Percentiles rank a stretch among this genome's conserved stretches.
phyloP scores from a whole-genome alignment of 2,888 invertebrate species.

The Leptinotarsa juncta region DNA sequence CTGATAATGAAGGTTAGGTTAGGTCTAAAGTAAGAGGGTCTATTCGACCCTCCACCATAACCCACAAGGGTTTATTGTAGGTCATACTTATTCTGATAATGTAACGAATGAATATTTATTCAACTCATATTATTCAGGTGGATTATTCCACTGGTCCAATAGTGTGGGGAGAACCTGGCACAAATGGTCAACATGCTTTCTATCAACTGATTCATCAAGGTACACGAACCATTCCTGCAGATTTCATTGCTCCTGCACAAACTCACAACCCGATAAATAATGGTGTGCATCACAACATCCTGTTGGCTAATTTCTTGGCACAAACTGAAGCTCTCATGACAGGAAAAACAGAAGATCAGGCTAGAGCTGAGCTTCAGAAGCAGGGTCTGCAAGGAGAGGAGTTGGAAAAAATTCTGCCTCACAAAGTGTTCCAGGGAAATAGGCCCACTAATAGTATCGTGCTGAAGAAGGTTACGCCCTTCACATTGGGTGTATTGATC shows the following conservation, averaged over 20 bases:
- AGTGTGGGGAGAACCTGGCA: constrained; percentile 98
- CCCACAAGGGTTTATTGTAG: no score
- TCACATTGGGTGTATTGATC: constrained; percentile 91
- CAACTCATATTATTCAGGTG: constrained; percentile 53
- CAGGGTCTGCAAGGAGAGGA: constrained; percentile 81
- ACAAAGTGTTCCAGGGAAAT: constrained; percentile 97
- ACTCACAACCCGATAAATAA: constrained; percentile 88
- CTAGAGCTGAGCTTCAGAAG: constrained; percentile 82
- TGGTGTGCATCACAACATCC: constrained; percentile 91
- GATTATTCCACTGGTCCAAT: constrained; percentile 81
- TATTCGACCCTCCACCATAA: no score
- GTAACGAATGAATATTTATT: no score
- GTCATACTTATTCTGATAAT: no score
- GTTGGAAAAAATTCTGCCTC: constrained; percentile 85
- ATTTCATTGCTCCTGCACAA: constrained; percentile 94
- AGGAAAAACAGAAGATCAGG: constrained; percentile 68
- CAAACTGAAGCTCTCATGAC: constrained; percentile 99
- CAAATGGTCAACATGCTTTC: constrained; percentile 99
- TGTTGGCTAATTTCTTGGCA: constrained; percentile 96
- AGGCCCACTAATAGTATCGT: constrained; percentile 97
- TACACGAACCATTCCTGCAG: constrained; percentile 89
- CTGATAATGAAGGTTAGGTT: no score
- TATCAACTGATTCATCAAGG: constrained; percentile 98
- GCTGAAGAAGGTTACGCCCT: constrained; percentile 91
- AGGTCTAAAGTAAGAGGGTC: no score